These are phyloP conservation scores for Oreochromis tanganicae DNA, from an alignment of 2,113 vertebrate genomes.

Conservation along the genomic window DNA sequence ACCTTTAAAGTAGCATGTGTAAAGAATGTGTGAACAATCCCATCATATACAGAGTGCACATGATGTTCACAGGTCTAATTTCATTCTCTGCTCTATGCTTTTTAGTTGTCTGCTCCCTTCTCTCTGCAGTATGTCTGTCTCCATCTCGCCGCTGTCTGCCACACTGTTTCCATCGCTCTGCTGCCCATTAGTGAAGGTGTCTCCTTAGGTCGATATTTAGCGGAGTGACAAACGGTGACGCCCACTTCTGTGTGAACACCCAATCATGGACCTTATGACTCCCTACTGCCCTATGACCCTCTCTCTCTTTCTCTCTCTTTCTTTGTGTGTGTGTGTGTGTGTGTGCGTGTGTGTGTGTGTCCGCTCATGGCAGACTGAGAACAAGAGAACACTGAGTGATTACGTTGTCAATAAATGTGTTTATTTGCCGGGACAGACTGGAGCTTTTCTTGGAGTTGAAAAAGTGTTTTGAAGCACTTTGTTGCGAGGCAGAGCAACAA, in stretches of 20 bases:
- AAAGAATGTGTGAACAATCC: background rate
- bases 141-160: background rate
- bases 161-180: background rate
- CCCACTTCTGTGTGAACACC: conserved; percentile 54
- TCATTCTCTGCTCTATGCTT: background rate
- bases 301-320: background rate
- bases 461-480: conserved; percentile 52
- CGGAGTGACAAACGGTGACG: conserved; percentile 15
- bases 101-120: background rate
- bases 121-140: background rate
- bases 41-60: background rate
- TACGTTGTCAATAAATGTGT: conserved; percentile 63
- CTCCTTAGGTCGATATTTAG: conserved; percentile 55
- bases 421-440: conserved; percentile 30
- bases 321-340: background rate
- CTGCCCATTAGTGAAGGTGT: conserved; percentile 27
- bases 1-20: background rate
- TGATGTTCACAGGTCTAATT: background rate
- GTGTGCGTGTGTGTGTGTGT: background rate
- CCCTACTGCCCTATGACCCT: conserved; percentile 20
- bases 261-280: conserved; percentile 59
- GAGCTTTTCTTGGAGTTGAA: conserved; percentile 42
- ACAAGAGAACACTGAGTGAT: conserved; percentile 28
- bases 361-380: background rate
- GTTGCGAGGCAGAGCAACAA: background rate